A percentile compares a stretch with the other conserved stretches of the same genome.
These are phyloP conservation scores for Gymnoscopelus microlampas DNA, from an alignment of 2,797 vertebrate species.

Conservation along the genomic window DNA sequence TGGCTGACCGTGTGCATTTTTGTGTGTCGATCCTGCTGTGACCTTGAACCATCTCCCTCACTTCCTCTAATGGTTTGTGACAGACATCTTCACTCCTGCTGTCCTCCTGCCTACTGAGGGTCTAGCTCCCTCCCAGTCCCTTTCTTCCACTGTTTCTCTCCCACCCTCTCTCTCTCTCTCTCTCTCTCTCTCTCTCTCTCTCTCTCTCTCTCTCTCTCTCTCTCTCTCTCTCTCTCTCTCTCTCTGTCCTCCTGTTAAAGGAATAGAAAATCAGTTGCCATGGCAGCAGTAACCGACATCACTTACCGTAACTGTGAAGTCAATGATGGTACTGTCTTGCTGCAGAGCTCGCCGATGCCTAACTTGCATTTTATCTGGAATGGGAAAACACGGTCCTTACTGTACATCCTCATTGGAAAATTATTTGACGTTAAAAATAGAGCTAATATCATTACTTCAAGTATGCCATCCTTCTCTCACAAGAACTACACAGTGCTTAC, in stretches of 20 bases:
- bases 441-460: background rate
- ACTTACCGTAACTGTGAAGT: constrained; percentile 78
- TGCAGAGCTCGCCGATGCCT: constrained; percentile 51
- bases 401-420: background rate
- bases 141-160: constrained; percentile 19
- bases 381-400: constrained; percentile 1
- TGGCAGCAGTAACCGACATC: constrained; percentile 83
- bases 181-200: background rate
- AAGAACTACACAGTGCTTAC: background rate
- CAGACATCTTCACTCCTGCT: constrained; percentile 65
- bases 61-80: constrained; percentile 74
- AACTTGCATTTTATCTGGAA: constrained; percentile 50
- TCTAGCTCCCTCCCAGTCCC: constrained; percentile 34
- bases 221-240: constrained; percentile 6
- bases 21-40: constrained; percentile 53
- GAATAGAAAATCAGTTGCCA: constrained; percentile 81
- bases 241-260: constrained; percentile 38
- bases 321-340: constrained; percentile 73
- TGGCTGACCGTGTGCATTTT: constrained; percentile 31
- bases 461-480: background rate
- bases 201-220: constrained; percentile 23
- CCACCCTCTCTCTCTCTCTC: constrained; percentile 10
- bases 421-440: background rate
- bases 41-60: constrained; percentile 71
- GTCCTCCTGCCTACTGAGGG: constrained; percentile 55